Percentiles rank a stretch among this genome's conserved stretches.
phyloP scores from a whole-genome alignment of 2,888 invertebrate species.

The Agonopterix alstromeriana region DNA sequence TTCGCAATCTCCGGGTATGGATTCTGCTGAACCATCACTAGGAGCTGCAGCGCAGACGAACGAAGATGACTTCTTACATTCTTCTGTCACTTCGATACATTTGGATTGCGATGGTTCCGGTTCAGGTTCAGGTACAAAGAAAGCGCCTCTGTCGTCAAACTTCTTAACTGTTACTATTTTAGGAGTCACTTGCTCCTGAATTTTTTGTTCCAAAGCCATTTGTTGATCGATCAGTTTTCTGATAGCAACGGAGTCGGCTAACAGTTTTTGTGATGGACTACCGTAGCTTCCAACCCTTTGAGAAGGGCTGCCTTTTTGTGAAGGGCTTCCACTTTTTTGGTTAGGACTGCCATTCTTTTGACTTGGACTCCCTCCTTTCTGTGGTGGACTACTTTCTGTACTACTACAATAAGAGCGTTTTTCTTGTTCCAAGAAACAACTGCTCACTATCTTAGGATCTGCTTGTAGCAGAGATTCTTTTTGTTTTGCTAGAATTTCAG shows the following conservation, averaged over 20 bases:
- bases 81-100: slow-evolving; percentile 46
- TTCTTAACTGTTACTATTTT: slow-evolving; percentile 68
- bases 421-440: slow-evolving; percentile 68
- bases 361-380: slow-evolving; percentile 64
- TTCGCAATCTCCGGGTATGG: slow-evolving; percentile 77
- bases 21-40: slow-evolving; percentile 68
- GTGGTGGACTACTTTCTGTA: slow-evolving; percentile 77
- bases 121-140: slow-evolving; percentile 61
- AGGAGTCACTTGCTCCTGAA: slow-evolving; percentile 51
- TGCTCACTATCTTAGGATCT: slow-evolving; percentile 71
- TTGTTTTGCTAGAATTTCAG: slow-evolving; percentile 89
- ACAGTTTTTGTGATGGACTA: slow-evolving; percentile 62
- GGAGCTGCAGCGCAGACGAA: slow-evolving; percentile 68
- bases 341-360: slow-evolving; percentile 49
- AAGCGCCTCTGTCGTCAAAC: slow-evolving; percentile 66
- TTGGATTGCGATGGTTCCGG: slow-evolving; percentile 29
- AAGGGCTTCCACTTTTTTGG: slow-evolving; percentile 63
- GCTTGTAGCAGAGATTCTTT: slow-evolving; percentile 86
- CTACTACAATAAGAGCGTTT: slow-evolving; percentile 75
- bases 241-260: slow-evolving; percentile 66
- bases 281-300: slow-evolving; percentile 64
- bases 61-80: slow-evolving; percentile 56
- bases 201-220: slow-evolving; percentile 60
- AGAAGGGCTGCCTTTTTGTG: slow-evolving; percentile 67
- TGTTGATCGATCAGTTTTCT: slow-evolving; percentile 70